Base-by-base conservation (phyloP, 2,113 vertebrate species). In the Lagopus leucura region DNA sequence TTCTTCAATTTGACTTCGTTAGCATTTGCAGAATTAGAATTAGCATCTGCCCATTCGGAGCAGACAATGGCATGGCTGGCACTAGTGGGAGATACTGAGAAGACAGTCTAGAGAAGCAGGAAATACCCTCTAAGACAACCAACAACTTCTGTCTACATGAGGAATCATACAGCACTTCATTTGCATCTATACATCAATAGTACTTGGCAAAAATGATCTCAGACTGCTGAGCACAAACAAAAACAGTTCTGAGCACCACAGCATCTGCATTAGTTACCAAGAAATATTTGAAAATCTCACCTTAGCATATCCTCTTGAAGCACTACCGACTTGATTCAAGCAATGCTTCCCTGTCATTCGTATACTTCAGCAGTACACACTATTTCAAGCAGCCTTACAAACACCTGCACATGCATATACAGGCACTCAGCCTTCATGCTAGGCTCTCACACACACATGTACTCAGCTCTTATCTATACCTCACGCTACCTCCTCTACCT, bases 231-330 rank as follows among this genome's bases (percentile, higher is more conserved):
- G n/a, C 34, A 24, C 5, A 10, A 84, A 34, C 70, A 19, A 75
- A 61, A 66, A 58, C 22, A 64, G 21, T 61, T 57, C 55, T 78
- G 45, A 67, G n/a, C 40, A 84, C 27, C 60, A 54, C 12, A 94
- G 14, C 38, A 65, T 61, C 20, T 82, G 61, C 5, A 8, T 5
- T 36, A 85, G 32, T 74, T 43, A 77, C 13, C 69, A 88, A 88
- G 25, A 89, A 89, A 85, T 30, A 24, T 19, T 48, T 80, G 42
- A 94, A 93, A 93, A 67, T 40, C 87, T 93, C 89, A 96, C 92
- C 86, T 93, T 75, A 82, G 42, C 8, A 32, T 61, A 48, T 66
- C 61, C 52, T 92, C 54, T 20, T 54, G 86, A 72, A 89, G 79
- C 47, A 74, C 20, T 55, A 82, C 17, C 28, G 74, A 40, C 12